A percentile compares a stretch with the other conserved stretches of the same genome.
Evolutionary conservation across 2,888 invertebrate species (phyloP).

Genomic region (Stratiomys singularior): DNA sequence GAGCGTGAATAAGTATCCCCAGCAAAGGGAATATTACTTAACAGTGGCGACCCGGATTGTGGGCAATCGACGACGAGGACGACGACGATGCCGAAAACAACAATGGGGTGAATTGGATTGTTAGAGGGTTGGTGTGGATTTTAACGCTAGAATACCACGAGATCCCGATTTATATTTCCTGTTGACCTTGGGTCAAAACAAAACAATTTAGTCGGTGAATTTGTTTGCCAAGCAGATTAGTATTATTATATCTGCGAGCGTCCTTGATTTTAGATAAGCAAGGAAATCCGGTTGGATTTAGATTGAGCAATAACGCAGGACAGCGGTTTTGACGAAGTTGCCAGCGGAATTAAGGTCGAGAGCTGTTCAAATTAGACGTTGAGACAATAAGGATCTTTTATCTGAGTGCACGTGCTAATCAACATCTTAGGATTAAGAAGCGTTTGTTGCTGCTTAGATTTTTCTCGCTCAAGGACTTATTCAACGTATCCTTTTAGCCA

Average conservation of each 20-base stretch:
- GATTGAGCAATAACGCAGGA: too few species aligned
- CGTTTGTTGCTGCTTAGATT: not conserved
- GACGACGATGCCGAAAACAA: not conserved
- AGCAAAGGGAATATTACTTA: constrained; percentile 9
- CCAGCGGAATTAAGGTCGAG: too few species aligned
- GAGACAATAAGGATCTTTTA: too few species aligned
- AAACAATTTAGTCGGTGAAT: too few species aligned
- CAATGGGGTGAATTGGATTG: too few species aligned
- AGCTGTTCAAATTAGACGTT: too few species aligned
- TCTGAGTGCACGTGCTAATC: too few species aligned
- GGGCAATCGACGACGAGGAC: not conserved
- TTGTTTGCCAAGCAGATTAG: too few species aligned
- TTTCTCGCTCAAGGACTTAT: not conserved
- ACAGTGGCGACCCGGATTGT: constrained; percentile 12
- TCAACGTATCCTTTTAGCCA: not conserved
- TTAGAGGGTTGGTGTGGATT: not conserved
- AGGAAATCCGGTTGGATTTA: too few species aligned
- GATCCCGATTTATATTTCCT: not conserved
- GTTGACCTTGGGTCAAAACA: not conserved
- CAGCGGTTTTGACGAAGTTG: too few species aligned
- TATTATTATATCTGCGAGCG: too few species aligned
- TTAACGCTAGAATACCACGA: constrained; percentile 20
- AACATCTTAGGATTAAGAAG: not conserved
- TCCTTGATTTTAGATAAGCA: too few species aligned
- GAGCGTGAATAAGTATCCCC: constrained; percentile 37